Percentiles rank a stretch among this genome's conserved stretches.
These are phyloP conservation scores for Lophochroa leadbeateri DNA, from an alignment of 2,113 vertebrate species.

Conservation along the genomic window DNA sequence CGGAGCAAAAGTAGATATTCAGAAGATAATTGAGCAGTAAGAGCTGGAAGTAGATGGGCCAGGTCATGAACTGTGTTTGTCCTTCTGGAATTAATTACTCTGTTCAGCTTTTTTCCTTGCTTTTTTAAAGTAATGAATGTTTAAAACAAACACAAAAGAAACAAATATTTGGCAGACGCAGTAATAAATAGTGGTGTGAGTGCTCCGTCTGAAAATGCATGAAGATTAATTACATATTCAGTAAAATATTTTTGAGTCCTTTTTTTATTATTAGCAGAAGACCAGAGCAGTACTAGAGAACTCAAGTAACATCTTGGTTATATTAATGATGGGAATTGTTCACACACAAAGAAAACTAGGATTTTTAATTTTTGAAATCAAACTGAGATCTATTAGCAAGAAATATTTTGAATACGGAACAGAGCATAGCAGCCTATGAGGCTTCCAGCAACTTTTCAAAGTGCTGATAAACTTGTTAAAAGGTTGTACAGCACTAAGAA, in stretches of 20 bases:
- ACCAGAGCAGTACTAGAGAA: neutral
- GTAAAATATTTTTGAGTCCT: neutral
- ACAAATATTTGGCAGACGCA: constrained; percentile 4
- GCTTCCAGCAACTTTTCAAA: neutral
- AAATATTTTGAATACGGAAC: neutral
- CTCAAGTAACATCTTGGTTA: neutral
- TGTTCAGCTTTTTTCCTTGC: neutral
- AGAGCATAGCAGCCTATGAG: neutral
- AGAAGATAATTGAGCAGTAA: neutral
- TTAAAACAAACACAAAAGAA: constrained; percentile 6
- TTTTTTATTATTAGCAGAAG: neutral
- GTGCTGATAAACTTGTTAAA: neutral
- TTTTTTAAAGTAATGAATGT: neutral
- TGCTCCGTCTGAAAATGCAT: neutral
- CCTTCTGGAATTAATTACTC: neutral
- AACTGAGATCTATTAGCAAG: neutral
- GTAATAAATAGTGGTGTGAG: neutral
- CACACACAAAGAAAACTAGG: neutral
- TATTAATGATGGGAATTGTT: neutral
- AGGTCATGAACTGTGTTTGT: neutral
- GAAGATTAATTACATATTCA: neutral
- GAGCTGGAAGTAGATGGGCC: neutral
- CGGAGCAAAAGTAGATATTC: neutral
- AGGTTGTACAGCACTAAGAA: neutral
- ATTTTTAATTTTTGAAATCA: neutral